These are phyloP conservation scores for Rhynchophorus ferrugineus DNA, from an alignment of 1,140 invertebrate genomes.

Conservation along the genomic window DNA sequence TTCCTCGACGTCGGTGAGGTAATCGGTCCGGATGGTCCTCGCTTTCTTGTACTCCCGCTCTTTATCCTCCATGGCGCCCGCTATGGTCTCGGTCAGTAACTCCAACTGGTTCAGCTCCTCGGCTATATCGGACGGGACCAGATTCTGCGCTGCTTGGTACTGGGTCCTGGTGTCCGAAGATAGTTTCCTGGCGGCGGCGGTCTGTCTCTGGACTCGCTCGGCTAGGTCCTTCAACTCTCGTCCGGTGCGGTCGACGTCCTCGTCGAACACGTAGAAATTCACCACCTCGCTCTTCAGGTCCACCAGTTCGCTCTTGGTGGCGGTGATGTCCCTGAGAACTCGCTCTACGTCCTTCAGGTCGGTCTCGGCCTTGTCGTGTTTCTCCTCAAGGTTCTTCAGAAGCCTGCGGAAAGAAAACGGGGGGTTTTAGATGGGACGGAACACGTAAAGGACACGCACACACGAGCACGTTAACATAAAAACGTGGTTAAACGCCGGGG, in stretches of 20 bases:
- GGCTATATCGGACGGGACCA: conserved; percentile 65
- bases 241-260: conserved; percentile 53
- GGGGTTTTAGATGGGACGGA: no score
- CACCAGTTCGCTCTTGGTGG: conserved; percentile 55
- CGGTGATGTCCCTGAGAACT: conserved; percentile 54
- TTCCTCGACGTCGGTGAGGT: conserved; percentile 67
- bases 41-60: conserved; percentile 79
- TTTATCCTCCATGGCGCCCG: conserved; percentile 76
- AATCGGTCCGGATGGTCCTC: conserved; percentile 70
- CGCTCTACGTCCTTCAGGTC: conserved; percentile 53
- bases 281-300: conserved; percentile 54
- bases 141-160: conserved; percentile 56
- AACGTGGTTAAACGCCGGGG: background rate
- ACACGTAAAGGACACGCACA: no score
- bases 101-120: conserved; percentile 70
- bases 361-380: conserved; percentile 50
- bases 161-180: conserved; percentile 56
- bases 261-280: conserved; percentile 65
- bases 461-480: background rate
- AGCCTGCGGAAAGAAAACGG: conserved; percentile 41
- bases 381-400: conserved; percentile 47
- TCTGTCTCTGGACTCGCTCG: conserved; percentile 46
- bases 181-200: conserved; percentile 54
- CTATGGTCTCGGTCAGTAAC: conserved; percentile 68
- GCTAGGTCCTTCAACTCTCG: conserved; percentile 39